Evolutionary conservation across 2,113 vertebrate genomes (phyloP).

Genomic region (Stigmatopora argus): DNA sequence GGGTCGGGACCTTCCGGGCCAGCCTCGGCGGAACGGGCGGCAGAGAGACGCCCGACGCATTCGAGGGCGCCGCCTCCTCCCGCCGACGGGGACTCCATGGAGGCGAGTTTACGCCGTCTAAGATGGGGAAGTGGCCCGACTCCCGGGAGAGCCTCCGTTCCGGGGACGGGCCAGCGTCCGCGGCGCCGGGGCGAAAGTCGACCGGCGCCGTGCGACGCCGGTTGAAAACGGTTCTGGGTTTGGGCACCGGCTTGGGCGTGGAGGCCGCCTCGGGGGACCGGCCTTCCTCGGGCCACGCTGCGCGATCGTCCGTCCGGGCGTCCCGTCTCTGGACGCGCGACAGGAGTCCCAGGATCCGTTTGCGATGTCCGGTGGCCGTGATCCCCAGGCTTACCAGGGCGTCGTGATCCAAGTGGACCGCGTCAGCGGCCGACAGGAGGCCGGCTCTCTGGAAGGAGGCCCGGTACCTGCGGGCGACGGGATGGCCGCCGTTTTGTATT

Average conservation of each 20-base stretch:
- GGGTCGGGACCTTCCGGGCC: conserved; percentile 20
- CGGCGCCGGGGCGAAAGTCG: conserved; percentile 19
- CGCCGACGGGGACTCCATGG: conserved; percentile 10
- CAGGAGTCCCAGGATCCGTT: conserved; percentile 82
- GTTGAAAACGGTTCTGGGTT: conserved; percentile 87
- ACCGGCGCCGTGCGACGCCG: conserved; percentile 56
- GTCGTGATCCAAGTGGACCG: conserved; percentile 71
- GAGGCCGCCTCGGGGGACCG: conserved; percentile 45
- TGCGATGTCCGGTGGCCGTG: conserved; percentile 89
- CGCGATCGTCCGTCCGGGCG: conserved; percentile 24
- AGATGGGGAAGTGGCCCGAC: conserved; percentile 52
- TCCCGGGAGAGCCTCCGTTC: conserved; percentile 55
- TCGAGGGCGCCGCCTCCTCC: conserved; percentile 20
- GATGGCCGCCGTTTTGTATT: background rate
- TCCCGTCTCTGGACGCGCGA: conserved; percentile 52
- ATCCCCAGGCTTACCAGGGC: conserved; percentile 81
- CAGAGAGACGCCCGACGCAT: conserved; percentile 29
- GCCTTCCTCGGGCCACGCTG: conserved; percentile 1
- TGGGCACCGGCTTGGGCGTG: conserved; percentile 81
- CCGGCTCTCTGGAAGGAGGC: conserved; percentile 78
- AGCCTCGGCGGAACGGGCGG: conserved; percentile 63
- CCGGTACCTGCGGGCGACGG: conserved; percentile 66
- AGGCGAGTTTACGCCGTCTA: conserved; percentile 55
- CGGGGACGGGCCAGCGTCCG: conserved; percentile 6
- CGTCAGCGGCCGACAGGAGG: conserved; percentile 74